Evolutionary conservation across 1,140 invertebrate genomes (phyloP).

Genomic region (Palaemon carinicauda): DNA sequence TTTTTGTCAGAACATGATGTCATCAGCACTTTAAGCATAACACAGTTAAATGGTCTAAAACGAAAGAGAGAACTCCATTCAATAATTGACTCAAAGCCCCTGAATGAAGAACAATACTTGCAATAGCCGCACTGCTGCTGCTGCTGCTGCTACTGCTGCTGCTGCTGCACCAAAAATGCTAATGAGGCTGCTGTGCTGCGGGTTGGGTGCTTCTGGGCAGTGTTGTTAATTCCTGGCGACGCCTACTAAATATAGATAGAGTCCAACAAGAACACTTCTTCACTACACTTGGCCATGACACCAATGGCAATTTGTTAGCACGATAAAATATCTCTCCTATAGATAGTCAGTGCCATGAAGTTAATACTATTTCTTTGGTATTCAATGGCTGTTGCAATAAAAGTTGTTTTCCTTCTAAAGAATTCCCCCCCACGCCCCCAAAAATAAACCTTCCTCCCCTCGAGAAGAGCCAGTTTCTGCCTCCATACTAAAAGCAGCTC

Average conservation of each 20-base stretch:
- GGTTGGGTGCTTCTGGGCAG: too few species aligned
- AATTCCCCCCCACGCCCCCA: constrained; percentile 43
- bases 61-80: constrained; percentile 41
- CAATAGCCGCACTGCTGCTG: constrained; percentile 25
- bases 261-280: too few species aligned
- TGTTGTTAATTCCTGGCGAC: too few species aligned
- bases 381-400: neutral
- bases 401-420: neutral
- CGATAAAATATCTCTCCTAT: too few species aligned
- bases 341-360: too few species aligned
- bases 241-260: too few species aligned
- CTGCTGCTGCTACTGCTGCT: constrained; percentile 10
- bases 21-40: constrained; percentile 34
- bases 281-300: too few species aligned
- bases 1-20: neutral
- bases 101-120: constrained; percentile 47
- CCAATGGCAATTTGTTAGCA: too few species aligned
- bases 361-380: neutral
- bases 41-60: constrained; percentile 45
- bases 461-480: constrained; percentile 55
- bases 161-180: neutral
- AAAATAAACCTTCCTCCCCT: constrained; percentile 47
- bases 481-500: constrained; percentile 53
- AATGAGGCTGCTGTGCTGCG: neutral
- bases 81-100: constrained; percentile 28